Conservation (phyloP, 2,888 invertebrate genomes). For the Deilephila porcellus region DNA sequence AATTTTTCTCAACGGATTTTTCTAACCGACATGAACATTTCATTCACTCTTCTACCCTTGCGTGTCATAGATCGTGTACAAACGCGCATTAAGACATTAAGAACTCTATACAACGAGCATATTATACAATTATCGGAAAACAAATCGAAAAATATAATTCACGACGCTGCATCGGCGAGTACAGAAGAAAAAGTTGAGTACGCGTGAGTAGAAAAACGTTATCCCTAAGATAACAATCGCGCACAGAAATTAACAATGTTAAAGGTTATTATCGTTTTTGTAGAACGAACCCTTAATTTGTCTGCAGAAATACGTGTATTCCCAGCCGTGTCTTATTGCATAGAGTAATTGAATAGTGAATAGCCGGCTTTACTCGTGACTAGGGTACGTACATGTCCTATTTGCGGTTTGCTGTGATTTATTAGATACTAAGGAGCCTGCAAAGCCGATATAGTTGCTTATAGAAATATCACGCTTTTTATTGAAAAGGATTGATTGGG, state of each 20-base stretch:
- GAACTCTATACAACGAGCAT: not conserved
- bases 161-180: not conserved
- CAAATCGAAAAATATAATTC: not conserved
- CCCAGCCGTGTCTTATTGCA: constrained; percentile 49
- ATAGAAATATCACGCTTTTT: not conserved
- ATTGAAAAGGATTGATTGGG: not conserved
- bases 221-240: constrained; percentile 27
- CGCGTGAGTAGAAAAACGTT: constrained; percentile 10
- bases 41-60: not conserved
- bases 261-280: constrained; percentile 47
- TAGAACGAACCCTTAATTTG: constrained; percentile 50
- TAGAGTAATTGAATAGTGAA: constrained; percentile 57
- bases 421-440: not conserved
- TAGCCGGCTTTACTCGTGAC: constrained; percentile 53
- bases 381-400: constrained; percentile 37
- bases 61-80: not conserved
- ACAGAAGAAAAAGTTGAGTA: not conserved
- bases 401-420: constrained; percentile 24
- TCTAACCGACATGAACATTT: not conserved
- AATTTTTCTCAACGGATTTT: too few relatives aligned
- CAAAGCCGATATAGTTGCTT: not conserved
- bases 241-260: constrained; percentile 43
- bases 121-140: constrained; percentile 7
- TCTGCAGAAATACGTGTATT: constrained; percentile 39
- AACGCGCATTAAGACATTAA: constrained; percentile 10